phyloP scores from a whole-genome alignment of 2,888 invertebrate species.

The Aleiodes testaceus region DNA sequence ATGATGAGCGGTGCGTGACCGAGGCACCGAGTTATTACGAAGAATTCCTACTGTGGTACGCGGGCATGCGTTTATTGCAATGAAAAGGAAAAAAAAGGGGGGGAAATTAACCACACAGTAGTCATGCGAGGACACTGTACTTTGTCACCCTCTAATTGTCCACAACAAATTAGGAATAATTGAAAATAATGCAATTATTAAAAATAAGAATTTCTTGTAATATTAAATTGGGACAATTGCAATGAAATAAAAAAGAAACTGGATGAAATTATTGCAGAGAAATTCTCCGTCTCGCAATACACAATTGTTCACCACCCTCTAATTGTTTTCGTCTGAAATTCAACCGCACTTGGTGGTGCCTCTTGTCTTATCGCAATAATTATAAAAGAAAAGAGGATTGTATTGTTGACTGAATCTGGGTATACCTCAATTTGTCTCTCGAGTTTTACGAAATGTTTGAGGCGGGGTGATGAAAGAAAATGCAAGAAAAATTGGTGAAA shows the following conservation, averaged over 20 bases:
- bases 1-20: constrained; percentile 52
- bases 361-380: constrained; percentile 44
- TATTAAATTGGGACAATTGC: constrained; percentile 12
- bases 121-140: constrained; percentile 21
- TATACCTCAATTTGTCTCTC: not conserved
- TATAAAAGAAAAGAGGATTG: constrained; percentile 17
- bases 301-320: constrained; percentile 45
- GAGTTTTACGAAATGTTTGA: constrained; percentile 48
- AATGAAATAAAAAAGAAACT: constrained; percentile 15
- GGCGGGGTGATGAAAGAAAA: constrained; percentile 42
- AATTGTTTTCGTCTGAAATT: constrained; percentile 48
- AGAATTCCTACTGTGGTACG: constrained; percentile 36
- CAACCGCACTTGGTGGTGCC: constrained; percentile 46
- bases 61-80: constrained; percentile 14
- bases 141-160: constrained; percentile 33
- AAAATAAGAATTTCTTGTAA: not conserved
- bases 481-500: constrained; percentile 15
- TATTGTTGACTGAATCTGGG: constrained; percentile 14
- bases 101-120: not conserved
- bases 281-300: constrained; percentile 27
- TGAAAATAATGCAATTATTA: not conserved
- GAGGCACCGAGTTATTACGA: constrained; percentile 43
- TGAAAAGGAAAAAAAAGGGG: constrained; percentile 8
- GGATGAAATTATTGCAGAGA: constrained; percentile 15
- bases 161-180: constrained; percentile 9